Evolutionary conservation across 2,888 invertebrate genomes (phyloP), one percentile per base, ranked within the genome.

Genomic region (Apotomis betuletana): DNA sequence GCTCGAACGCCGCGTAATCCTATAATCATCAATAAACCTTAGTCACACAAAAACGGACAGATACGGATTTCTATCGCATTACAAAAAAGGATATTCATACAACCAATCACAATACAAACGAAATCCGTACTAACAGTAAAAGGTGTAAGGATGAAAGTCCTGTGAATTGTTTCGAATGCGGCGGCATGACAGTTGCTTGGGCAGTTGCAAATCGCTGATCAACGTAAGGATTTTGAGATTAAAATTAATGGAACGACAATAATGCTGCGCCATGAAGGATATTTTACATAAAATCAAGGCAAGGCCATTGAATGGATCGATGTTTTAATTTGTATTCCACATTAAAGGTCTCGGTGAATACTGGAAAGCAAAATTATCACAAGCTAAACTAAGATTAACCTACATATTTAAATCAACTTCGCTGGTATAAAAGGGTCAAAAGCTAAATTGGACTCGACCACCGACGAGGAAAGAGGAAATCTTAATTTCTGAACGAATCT

Each of bases 11-110:
- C 79, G 80, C 81, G 88, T 90, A 90, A 90, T 89, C 86, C 85
- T 84, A 84, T 89, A 88, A 89, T 89, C 89, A 91, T 91, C 89
- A 90, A 91, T 91, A 90, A 90, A 89, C 88, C 87, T 85, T 86
- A 89, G 81, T 85, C 85, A 83, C 75, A 85, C 77, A 86, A 86
- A 88, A 88, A 77, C 77, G 80, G 82, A 79, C 60, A 63, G 65
- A 51, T 49, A 82, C 75, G 82, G 84, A 85, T 85, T 85, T 87
- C 85, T 84, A 85, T 84, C 83, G 77, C 75, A 76, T 76, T 75
- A 75, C 77, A 79, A 78, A 77, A 77, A 81, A 52, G 65, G 59
- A 70, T 70, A 61, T 61, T 61, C 55, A 60, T 15, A 57, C 54
- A 67, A 61, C 36, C 64, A 9, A 70, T 52, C 52, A n/a, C 15